Evolutionary conservation across 1,140 invertebrate species (phyloP).

Genomic region (Chironomus tepperi): DNA sequence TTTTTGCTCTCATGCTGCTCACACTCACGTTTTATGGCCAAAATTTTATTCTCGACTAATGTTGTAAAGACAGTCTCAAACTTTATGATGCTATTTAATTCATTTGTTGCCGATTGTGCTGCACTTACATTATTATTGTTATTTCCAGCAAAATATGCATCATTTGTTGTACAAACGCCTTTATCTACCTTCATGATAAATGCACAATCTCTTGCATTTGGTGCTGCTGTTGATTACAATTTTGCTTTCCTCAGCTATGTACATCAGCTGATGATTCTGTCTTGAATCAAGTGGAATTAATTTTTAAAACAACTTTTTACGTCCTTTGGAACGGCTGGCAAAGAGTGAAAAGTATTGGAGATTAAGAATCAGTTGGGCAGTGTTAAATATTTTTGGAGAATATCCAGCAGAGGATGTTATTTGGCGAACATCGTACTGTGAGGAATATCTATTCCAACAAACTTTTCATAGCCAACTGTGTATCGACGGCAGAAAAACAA

Average conservation of each 20-base stretch:
- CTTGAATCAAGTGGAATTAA: no score
- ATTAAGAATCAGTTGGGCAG: no score
- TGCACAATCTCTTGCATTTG: neutral
- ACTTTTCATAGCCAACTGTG: no score
- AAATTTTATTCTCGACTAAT: conserved; percentile 38
- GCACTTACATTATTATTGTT: conserved; percentile 18
- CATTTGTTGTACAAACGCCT: conserved; percentile 37
- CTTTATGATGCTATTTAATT: conserved; percentile 25
- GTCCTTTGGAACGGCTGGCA: no score
- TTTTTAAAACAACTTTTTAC: no score
- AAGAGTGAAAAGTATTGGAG: no score
- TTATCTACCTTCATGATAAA: conserved; percentile 34
- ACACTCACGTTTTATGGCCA: conserved; percentile 38
- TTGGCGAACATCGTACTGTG: neutral
- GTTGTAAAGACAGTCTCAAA: conserved; percentile 37
- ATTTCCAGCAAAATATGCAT: conserved; percentile 29
- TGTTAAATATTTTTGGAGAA: no score
- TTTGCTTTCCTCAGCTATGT: neutral
- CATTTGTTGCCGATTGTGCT: conserved; percentile 29
- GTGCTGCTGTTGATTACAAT: conserved; percentile 1
- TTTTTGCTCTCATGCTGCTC: conserved; percentile 37
- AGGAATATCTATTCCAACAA: neutral
- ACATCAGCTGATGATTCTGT: no score
- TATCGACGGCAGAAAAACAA: neutral
- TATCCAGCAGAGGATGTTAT: neutral